Evolutionary conservation across 2,888 invertebrate genomes (phyloP).

Genomic region (Megamerina dolium): DNA sequence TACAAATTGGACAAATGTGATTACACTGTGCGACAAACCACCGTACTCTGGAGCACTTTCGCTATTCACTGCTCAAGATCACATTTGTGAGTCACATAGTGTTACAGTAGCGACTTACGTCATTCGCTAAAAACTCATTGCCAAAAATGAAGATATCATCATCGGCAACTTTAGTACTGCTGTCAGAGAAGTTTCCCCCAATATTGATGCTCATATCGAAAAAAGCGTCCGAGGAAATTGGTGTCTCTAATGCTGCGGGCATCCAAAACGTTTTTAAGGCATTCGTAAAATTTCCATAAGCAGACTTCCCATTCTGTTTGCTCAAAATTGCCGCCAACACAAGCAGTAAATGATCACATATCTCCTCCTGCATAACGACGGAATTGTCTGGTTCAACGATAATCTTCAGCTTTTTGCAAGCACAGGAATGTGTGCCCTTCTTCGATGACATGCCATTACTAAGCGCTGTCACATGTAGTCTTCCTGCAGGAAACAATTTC

Average conservation of each 20-base stretch:
- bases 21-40: no score
- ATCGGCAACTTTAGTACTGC: slow-evolving; percentile 2
- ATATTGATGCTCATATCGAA: slow-evolving; percentile 28
- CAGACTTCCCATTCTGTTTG: slow-evolving; percentile 29
- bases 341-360: slow-evolving; percentile 46
- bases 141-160: slow-evolving; percentile 39
- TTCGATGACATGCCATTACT: slow-evolving; percentile 30
- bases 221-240: slow-evolving; percentile 21
- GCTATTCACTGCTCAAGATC: no score
- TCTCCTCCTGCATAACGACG: slow-evolving; percentile 41
- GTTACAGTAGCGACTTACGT: no score
- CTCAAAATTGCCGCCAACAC: slow-evolving; percentile 42
- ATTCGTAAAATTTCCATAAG: slow-evolving; percentile 39
- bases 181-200: slow-evolving; percentile 20
- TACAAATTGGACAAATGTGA: no score
- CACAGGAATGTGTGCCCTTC: slow-evolving; percentile 35
- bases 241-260: slow-evolving; percentile 32
- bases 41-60: no score
- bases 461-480: slow-evolving; percentile 38
- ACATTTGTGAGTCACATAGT: no score
- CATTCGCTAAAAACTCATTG: slow-evolving; percentile 26
- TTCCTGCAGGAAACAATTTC: slow-evolving; percentile 39
- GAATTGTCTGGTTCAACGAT: slow-evolving; percentile 44
- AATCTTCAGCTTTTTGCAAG: slow-evolving; percentile 45
- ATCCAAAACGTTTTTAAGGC: slow-evolving; percentile 40